phyloP scores from a whole-genome alignment of 2,888 invertebrate species.

The Caenorhabditis sp. region DNA sequence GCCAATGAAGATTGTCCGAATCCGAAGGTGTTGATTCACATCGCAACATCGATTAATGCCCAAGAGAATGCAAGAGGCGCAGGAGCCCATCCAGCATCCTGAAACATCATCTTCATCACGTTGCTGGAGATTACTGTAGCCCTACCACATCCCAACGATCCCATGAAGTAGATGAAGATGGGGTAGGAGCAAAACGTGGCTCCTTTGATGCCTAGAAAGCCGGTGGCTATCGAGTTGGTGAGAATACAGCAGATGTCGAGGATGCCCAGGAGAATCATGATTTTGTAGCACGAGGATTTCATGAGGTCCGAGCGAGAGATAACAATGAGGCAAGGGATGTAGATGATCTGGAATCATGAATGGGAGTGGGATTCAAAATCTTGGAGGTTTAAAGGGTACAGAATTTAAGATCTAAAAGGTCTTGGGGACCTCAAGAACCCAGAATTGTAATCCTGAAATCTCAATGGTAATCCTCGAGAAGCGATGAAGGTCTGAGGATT shows the following conservation, averaged over 20 bases:
- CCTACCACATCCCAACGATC: conserved; percentile 53
- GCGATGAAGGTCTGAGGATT: too few relatives aligned
- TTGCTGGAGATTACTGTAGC: background rate
- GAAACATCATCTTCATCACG: too few relatives aligned
- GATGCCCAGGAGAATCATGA: conserved; percentile 59
- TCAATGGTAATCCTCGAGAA: too few relatives aligned
- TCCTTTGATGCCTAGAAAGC: conserved; percentile 53
- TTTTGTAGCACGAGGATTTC: conserved; percentile 64
- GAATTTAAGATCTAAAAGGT: too few relatives aligned
- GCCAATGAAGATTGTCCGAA: conserved; percentile 35
- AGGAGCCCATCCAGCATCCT: conserved; percentile 46
- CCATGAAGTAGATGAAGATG: conserved; percentile 55
- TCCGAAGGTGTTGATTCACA: conserved; percentile 11
- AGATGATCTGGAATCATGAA: conserved; percentile 34
- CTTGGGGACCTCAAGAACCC: too few relatives aligned
- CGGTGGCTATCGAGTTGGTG: conserved; percentile 55
- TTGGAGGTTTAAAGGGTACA: too few relatives aligned
- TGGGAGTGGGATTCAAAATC: too few relatives aligned
- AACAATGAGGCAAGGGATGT: conserved; percentile 55
- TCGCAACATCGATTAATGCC: conserved; percentile 44
- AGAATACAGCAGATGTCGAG: conserved; percentile 59
- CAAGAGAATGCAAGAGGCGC: conserved; percentile 35
- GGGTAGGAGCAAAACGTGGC: conserved; percentile 60
- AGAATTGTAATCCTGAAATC: too few relatives aligned
- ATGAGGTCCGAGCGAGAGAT: conserved; percentile 56